phyloP scores from a whole-genome alignment of 23 tunicate genomes.

The Halocynthia aurantium region DNA sequence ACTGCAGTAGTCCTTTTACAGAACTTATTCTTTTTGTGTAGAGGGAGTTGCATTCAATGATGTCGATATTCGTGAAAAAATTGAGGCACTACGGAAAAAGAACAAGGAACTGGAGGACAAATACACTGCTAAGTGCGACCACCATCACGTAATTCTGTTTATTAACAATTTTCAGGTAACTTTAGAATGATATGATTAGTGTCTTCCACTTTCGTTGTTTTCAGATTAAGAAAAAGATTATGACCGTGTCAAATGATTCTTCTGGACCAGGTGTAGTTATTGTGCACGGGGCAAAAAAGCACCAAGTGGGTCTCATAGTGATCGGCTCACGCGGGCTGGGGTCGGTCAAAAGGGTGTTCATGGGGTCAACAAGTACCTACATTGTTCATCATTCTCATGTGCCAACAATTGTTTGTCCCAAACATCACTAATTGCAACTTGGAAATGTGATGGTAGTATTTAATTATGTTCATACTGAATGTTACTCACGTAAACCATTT shows the following conservation, averaged over 20 bases:
- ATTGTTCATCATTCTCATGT: conserved; percentile 16
- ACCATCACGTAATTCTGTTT: not conserved
- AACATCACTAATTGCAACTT: not conserved
- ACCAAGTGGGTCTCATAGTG: conserved; percentile 16
- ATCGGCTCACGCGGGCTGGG: conserved; percentile 20
- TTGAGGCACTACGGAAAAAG: conserved; percentile 1
- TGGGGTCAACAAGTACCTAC: conserved; percentile 24
- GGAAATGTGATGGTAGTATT: not conserved
- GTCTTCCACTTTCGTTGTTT: not conserved
- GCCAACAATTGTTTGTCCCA: conserved; percentile 11
- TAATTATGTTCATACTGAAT: too few species aligned
- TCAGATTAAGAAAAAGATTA: conserved; percentile 12
- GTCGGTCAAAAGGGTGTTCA: conserved; percentile 1
- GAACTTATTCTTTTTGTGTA: not conserved
- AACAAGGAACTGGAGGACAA: not conserved
- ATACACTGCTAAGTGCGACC: not conserved
- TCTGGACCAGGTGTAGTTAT: conserved; percentile 12
- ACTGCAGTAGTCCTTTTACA: too few species aligned
- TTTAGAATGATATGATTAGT: not conserved
- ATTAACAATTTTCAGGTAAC: not conserved
- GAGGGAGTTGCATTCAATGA: conserved; percentile 1
- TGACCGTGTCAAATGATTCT: conserved; percentile 2
- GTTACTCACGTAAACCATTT: too few species aligned
- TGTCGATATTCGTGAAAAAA: not conserved
- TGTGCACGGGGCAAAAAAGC: conserved; percentile 22